Base-by-base conservation (phyloP, 2,113 vertebrate species). In the Sphaerodactylus townsendi region DNA sequence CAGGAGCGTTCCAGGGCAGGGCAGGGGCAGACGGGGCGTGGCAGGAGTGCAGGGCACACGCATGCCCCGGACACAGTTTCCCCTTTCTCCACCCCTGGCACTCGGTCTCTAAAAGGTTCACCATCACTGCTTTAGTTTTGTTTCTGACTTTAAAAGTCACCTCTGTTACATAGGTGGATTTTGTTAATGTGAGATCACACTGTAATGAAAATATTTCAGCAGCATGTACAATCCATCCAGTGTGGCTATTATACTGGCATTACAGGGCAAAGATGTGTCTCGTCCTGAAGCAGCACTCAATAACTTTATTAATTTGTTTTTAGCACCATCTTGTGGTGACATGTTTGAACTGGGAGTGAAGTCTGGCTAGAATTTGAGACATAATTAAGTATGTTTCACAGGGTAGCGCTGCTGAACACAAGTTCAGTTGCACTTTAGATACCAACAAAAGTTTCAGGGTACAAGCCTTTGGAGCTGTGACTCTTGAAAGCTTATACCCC, bases 291-390 rank as follows among this genome's bases (percentile, higher is more conserved):
- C 15, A n/a, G 33, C 48, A 23, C 15, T 30, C 5, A 37, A 30
- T 72, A n/a, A 62, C 41, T 44, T 9, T 73, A 73, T 73, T 35
- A 80, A 23, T 81, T 91, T 73, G 90, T 88, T 74, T 90, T 7
- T 83, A 94, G 94, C 95, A 71, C 94, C 93, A 93, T 83, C 95
- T 93, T 81, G 95, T 85, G 93, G 95, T 77, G 21, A 80, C 71
- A 76, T 66, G 2, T 65, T 66, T 86, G 82, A 90, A 93, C 77
- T 90, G 35, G 41, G 64, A 70, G 59, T 14, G 1, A 30, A 4
- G 37, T 53, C 41, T 44, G 19, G 17, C n/a, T 66, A 21, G 6
- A 65, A 37, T 2, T 88, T 15, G 3, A 5, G 39, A 39, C 33
- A 28, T 21, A 23, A 81, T 72, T 59, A 56, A 11, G 37, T 17